Percentiles rank a stretch among this genome's conserved stretches.
These are phyloP conservation scores for Ophonus ardosiacus DNA, from an alignment of 2,888 invertebrate species.

Conservation along the genomic window DNA sequence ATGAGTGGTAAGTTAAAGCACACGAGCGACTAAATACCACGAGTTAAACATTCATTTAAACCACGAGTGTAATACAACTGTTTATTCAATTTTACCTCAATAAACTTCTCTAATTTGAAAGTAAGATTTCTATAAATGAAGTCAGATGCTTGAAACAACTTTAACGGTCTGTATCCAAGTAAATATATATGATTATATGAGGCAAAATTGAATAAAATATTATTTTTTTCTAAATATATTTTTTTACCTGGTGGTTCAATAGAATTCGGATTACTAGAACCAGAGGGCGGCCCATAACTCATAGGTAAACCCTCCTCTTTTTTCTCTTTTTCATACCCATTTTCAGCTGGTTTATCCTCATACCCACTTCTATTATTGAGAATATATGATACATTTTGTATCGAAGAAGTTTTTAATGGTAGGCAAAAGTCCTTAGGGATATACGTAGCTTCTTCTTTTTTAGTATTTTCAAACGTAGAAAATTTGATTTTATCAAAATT, in stretches of 20 bases:
- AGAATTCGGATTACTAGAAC: conserved; percentile 65
- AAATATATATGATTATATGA: too few relatives aligned
- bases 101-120: too few relatives aligned
- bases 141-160: too few relatives aligned
- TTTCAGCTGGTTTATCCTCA: neutral
- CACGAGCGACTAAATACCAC: too few relatives aligned
- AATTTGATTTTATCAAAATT: conserved; percentile 78
- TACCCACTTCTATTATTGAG: neutral
- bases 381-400: conserved; percentile 9
- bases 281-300: conserved; percentile 64
- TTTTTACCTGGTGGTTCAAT: conserved; percentile 64
- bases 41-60: too few relatives aligned
- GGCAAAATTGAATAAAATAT: too few relatives aligned
- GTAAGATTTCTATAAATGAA: too few relatives aligned
- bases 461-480: conserved; percentile 50
- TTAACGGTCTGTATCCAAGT: too few relatives aligned
- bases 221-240: neutral
- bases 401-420: conserved; percentile 7
- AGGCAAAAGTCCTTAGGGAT: conserved; percentile 1
- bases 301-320: neutral
- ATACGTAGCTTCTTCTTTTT: conserved; percentile 5
- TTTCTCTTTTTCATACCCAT: conserved; percentile 16
- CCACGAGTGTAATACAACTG: too few relatives aligned
- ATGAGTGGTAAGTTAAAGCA: too few relatives aligned
- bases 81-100: too few relatives aligned